phyloP scores from a whole-genome alignment of 2,888 invertebrate species.

The Drosophila merina region DNA sequence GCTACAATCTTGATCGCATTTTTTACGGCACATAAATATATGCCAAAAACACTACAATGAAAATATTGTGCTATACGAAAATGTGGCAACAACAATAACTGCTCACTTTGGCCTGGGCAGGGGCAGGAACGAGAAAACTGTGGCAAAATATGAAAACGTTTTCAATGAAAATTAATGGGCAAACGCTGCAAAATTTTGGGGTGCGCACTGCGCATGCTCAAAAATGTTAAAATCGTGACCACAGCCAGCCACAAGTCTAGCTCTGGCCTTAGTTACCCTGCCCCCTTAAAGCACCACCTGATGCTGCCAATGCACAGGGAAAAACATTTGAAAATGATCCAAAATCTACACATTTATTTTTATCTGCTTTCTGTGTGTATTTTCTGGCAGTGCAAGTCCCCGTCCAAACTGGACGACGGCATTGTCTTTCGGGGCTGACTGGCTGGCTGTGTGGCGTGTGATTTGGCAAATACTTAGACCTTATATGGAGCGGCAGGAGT shows the following conservation, averaged over 20 bases:
- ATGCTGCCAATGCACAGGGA: not conserved
- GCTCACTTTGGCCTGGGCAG: conserved; percentile 24
- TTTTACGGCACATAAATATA: conserved; percentile 81
- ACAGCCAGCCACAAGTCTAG: conserved; percentile 30
- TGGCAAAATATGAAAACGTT: conserved; percentile 79
- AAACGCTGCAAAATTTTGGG: conserved; percentile 76
- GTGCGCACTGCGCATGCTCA: conserved; percentile 80
- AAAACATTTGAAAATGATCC: not conserved
- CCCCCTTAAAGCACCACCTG: conserved; percentile 25
- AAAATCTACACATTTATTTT: no score
- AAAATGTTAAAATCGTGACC: conserved; percentile 84
- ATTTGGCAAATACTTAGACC: conserved; percentile 79
- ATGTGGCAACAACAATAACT: conserved; percentile 62
- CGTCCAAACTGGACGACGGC: conserved; percentile 47
- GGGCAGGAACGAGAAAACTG: conserved; percentile 52
- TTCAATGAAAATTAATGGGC: conserved; percentile 80
- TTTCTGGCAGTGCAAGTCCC: conserved; percentile 11
- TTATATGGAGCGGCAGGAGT: conserved; percentile 72
- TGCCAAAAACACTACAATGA: conserved; percentile 77
- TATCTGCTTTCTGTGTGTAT: no score
- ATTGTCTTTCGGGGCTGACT: conserved; percentile 59
- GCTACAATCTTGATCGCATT: conserved; percentile 77
- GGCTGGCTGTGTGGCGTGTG: conserved; percentile 66
- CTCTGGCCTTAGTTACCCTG: conserved; percentile 28
- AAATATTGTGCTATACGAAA: conserved; percentile 76